Evolutionary conservation across 2,113 vertebrate genomes (phyloP).

Genomic region (Scatophagus argus): DNA sequence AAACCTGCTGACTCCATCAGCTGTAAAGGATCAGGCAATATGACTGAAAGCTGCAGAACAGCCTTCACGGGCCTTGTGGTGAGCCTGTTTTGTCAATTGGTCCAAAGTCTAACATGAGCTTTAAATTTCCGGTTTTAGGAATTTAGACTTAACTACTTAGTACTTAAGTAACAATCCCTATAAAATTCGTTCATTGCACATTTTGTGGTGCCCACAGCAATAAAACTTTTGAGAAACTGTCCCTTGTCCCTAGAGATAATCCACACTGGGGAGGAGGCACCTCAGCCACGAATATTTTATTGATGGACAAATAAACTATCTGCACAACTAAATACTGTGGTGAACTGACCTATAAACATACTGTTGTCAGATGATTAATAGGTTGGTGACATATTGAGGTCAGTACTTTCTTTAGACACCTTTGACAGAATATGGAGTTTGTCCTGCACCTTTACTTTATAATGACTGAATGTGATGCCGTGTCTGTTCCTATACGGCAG

Average conservation of each 20-base stretch:
- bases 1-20: not conserved
- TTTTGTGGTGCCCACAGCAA: conserved; percentile 14
- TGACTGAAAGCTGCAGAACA: not conserved
- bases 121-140: not conserved
- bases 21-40: not conserved
- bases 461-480: conserved; percentile 45
- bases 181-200: conserved; percentile 10
- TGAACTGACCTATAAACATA: not conserved
- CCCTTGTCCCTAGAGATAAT: conserved; percentile 25
- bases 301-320: not conserved
- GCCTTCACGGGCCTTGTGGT: not conserved
- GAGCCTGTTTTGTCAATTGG: not conserved
- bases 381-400: conserved; percentile 40
- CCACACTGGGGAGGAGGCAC: conserved; percentile 8
- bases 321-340: not conserved
- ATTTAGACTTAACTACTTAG: conserved; percentile 10
- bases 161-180: conserved; percentile 19
- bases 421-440: conserved; percentile 35
- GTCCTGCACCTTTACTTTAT: not conserved
- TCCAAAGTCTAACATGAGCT: not conserved
- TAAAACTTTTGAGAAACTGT: conserved; percentile 31
- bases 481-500: conserved; percentile 49
- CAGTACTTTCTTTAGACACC: conserved; percentile 17
- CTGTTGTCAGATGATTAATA: conserved; percentile 4
- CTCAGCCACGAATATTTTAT: not conserved